Base-by-base conservation (phyloP, 2,113 vertebrate species). In the Sylvietta virens region DNA sequence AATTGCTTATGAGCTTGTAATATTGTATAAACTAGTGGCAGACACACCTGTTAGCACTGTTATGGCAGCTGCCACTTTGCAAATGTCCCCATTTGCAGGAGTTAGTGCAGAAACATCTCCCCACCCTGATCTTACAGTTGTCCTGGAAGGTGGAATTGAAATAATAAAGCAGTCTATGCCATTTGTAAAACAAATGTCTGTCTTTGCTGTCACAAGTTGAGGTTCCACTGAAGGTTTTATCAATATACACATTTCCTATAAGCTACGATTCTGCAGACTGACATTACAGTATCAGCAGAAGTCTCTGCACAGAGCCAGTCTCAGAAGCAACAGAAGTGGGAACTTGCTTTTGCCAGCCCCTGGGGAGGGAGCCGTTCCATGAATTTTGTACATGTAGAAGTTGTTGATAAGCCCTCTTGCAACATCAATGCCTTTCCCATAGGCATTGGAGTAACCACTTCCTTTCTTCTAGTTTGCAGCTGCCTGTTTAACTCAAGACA, bases 401-500 rank as follows among this genome's bases (percentile, higher is more conserved):
- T 86, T 96, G 96, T 95, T 97, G 96, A 97, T 97, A 97, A 97
- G 96, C 92, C 28, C 79, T 90, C 76, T 94, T 96, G 95, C 94
- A 96, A 96, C 93, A 96, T 96, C 96, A 97, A 86, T 95, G 96
- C 79, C 86, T 95, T 94, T 97, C 96, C 95, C 96, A 96, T 65
- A 92, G 97, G 92, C 88, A 86, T 4, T 86, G 93, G 94, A 90
- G 81, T 94, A 97, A 97, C 97, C 82, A 95, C 92, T 97, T 97
- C 97, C 96, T 95, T 94, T 97, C 88, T 96, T 90, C 93, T 91
- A 96, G 83, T 96, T 95, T 97, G 94, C 97, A 97, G 94, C 96
- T 97, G 97, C 95, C 96, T 95, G 67, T 86, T 95, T 76, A 96
- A 92, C 95, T 97, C 96, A 92, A 84, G 90, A 95, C 57, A 80